These are phyloP conservation scores for Perizoma affinitatum DNA, from an alignment of 2,888 invertebrate species.

Conservation along the genomic window DNA sequence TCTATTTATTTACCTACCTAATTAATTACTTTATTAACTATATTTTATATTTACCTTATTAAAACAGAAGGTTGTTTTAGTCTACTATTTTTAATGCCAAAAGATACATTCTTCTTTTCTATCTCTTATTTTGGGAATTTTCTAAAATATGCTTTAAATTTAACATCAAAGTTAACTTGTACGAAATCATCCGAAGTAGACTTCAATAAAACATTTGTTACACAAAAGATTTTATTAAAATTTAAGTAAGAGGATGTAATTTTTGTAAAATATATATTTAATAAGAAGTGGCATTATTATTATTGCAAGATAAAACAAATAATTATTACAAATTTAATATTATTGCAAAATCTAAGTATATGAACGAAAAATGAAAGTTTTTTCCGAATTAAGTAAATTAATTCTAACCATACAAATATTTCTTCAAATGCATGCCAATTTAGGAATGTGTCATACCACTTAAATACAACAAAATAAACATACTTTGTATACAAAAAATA, in stretches of 20 bases:
- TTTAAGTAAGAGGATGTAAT: conserved; percentile 30
- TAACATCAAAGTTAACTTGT: no score
- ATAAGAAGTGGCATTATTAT: conserved; percentile 24
- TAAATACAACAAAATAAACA: conserved; percentile 4
- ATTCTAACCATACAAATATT: not conserved
- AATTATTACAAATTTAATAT: conserved; percentile 17
- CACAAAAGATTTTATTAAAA: conserved; percentile 29
- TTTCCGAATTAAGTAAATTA: no score
- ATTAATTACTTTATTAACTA: no score
- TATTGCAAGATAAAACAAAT: conserved; percentile 19
- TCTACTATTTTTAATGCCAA: no score
- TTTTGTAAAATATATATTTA: conserved; percentile 20
- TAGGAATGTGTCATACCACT: conserved; percentile 15
- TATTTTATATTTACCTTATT: no score
- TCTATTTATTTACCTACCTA: no score
- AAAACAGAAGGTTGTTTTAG: no score
- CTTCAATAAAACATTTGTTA: conserved; percentile 26
- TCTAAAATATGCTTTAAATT: no score
- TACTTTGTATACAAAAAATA: conserved; percentile 9
- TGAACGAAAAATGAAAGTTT: no score
- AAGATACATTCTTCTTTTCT: no score
- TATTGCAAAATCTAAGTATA: conserved; percentile 17
- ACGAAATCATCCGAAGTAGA: not conserved
- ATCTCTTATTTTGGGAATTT: no score
- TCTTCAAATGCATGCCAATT: conserved; percentile 3